Conservation (phyloP, 2,888 invertebrate species). For the Escarpia spicata region DNA sequence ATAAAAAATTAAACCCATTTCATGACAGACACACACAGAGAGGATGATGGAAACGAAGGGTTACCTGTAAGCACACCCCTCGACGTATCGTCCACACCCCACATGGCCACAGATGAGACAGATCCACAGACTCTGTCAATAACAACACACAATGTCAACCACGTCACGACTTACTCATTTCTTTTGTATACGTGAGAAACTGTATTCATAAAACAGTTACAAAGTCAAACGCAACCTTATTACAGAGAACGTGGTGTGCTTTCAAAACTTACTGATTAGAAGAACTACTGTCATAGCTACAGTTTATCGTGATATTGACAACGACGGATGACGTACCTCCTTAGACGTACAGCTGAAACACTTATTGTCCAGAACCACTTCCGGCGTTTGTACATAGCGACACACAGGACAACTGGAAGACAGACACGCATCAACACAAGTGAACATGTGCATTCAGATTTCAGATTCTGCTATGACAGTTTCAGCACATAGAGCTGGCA, state of each 20-base stretch:
- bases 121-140: constrained; percentile 84
- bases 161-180: no score
- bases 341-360: constrained; percentile 75
- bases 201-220: no score
- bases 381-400: constrained; percentile 87
- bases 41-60: background rate
- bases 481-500: no score
- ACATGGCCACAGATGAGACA: constrained; percentile 98
- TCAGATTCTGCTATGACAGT: no score
- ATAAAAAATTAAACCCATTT: background rate
- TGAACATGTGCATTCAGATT: no score
- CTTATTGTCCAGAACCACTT: constrained; percentile 76
- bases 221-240: no score
- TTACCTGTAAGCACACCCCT: constrained; percentile 87
- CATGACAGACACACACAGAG: background rate
- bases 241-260: no score
- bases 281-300: no score
- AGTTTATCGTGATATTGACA: background rate
- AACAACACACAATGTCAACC: background rate
- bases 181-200: no score
- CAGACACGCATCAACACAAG: no score
- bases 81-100: constrained; percentile 91
- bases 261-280: no score
- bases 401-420: constrained; percentile 91
- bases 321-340: constrained; percentile 54